Evolutionary conservation across 2,113 vertebrate genomes (phyloP), one percentile per base, ranked within the genome.

Genomic region (Pelodiscus sinensis): DNA sequence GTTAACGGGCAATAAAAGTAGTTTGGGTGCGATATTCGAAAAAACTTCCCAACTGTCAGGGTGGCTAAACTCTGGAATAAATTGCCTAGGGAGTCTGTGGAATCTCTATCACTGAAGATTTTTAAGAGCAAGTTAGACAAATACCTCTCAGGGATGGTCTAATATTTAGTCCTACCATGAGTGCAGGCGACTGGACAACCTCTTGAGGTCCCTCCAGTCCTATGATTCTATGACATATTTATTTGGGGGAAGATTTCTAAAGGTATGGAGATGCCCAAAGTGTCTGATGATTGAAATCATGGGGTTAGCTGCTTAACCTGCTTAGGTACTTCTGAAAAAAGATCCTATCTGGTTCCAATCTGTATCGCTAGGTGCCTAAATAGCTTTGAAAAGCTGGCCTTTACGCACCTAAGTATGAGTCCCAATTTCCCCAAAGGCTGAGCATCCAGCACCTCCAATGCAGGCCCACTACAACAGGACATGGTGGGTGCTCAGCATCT

Each of bases 331-430:
- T 79, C 35, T 58, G 44, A 75, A 60, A 14, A 82, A 55, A 14
- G 81, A 55, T 85, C 11, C 0, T 1, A 29, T 79, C 79, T 29
- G 55, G 71, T n/a, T 13, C 65, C 2, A 1, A 82, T 11, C 11
- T 60, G 21, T 21, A 90, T n/a, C 56, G 88, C 88, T 57, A 57
- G 35, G 3, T 18, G 86, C 54, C 56, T 21, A 83, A 55, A 19
- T 73, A 85, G 88, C 84, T 91, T 55, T 84, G 51, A 90, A 75
- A 90, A 84, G 29, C 4, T 27, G n/a, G 14, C 55, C 78, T 85
- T 35, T 21, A 58, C 57, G 31, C 31, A 51, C 57, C 85, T 79
- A 79, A 87, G 58, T 65, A 78, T 75, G 75, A 79, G 90, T 1
- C 19, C 31, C 7, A 12, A 1, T 82, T 86, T 90, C 19, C 25